Evolutionary conservation across 2,113 vertebrate genomes (phyloP), one percentile per base, ranked within the genome.

Genomic region (Zosterops borbonicus): DNA sequence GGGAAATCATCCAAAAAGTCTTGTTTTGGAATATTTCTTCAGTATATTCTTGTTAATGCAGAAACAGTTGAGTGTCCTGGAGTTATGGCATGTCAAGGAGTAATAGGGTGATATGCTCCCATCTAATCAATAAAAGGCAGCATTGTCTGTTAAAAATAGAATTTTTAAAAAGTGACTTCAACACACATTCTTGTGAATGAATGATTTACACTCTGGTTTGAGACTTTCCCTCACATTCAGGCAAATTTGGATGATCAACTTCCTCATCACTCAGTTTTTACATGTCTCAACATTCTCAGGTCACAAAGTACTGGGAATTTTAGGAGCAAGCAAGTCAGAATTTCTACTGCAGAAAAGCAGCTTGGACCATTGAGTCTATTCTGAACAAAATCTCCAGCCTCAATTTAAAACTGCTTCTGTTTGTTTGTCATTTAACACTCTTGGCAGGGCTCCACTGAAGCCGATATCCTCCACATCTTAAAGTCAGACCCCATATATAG

Each of bases 1-100:
- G 64, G 87, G 81, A 91, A 92, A 84, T 50, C 9, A 27, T 67
- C 68, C 69, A 84, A 37, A 52, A 84, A 60, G 8, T 59, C 52
- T 56, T 84, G 31, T 23, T 96, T 89, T 67, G 15, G n/a, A 92
- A 64, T 84, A 84, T 84, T 94, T 94, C 71, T 90, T 93, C 60
- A 47, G 11, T 8, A 14, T 11, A 0, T 58, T 94, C 63, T 59
- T 80, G 9, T 52, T 95, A 89, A 83, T 77, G 44, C 13, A 89
- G 79, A 78, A 94, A 83, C 29, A 22, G 15, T 68, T 94, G 56
- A 68, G 60, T 84, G 52, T 89, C 37, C 69, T 79, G 80, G 52
- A 75, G 31, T 87, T 79, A 76, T 0, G 4, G 16, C 10, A 60
- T 53, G 56, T 81, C 52, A 71, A 67, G n/a, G 41, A 70, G 37